A percentile compares a stretch with the other conserved stretches of the same genome.
These are phyloP conservation scores for Spisula subtruncata DNA, from an alignment of 2,888 invertebrate species.

Conservation along the genomic window DNA sequence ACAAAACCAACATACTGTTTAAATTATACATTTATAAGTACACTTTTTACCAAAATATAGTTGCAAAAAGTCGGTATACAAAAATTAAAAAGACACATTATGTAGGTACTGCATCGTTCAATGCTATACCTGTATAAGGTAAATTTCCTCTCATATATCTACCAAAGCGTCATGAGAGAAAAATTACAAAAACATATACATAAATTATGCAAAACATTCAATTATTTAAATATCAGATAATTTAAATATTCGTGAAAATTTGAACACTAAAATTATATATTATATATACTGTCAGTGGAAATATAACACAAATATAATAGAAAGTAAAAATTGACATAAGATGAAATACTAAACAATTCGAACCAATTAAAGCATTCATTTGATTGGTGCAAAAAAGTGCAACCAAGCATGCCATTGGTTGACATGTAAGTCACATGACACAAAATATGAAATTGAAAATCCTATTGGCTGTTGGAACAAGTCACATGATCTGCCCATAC, in stretches of 20 bases:
- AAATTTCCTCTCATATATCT: too few relatives aligned
- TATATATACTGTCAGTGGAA: constrained; percentile 20
- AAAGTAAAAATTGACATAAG: background rate
- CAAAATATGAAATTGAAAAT: constrained; percentile 6
- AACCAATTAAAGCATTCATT: background rate
- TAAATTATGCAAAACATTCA: background rate
- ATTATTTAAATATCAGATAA: constrained; percentile 3
- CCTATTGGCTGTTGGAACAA: too few relatives aligned
- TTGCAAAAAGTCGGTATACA: too few relatives aligned
- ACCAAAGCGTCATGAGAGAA: background rate
- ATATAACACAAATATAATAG: background rate
- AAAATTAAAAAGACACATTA: too few relatives aligned
- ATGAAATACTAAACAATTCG: background rate
- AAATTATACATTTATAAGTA: too few relatives aligned
- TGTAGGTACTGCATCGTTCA: too few relatives aligned
- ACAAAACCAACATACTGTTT: too few relatives aligned
- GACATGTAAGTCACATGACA: constrained; percentile 17
- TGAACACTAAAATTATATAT: constrained; percentile 10
- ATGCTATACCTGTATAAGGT: too few relatives aligned
- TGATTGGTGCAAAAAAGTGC: background rate
- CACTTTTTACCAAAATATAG: too few relatives aligned
- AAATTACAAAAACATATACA: background rate
- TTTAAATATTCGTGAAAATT: background rate
- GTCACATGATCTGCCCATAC: too few relatives aligned
- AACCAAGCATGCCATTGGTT: constrained; percentile 1